Base-by-base conservation (phyloP, 2,888 invertebrate species). In the Gibbula magus region DNA sequence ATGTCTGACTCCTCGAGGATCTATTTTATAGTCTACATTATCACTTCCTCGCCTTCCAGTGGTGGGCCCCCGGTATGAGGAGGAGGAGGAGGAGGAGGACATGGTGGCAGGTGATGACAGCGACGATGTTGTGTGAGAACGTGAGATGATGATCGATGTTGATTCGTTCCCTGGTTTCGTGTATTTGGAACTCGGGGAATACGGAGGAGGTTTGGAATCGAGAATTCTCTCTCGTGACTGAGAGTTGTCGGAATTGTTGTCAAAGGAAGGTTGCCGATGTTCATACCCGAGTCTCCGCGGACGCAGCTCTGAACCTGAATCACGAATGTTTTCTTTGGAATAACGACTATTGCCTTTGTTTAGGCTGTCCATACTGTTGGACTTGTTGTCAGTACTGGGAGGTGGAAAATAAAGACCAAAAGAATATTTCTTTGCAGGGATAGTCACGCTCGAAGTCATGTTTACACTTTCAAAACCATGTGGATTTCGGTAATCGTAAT, bases 391-490 rank as follows among this genome's bases (percentile, higher is more conserved):
- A 18, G 85, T 86, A 13, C 74, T 70, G 16, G 79, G 82, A 8
- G 86, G 84, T 8, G 89, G 90, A 77, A 86, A 89, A 79, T 87
- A 89, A n/a, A 90, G 81, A 51, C 90, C 90, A 76, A 89, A 89
- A 2, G 90, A 89, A 78, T 87, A 89, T 22, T 87, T 87, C 77
- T 88, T 85, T 32, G 53, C 54, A n/a, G 53, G 53, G 32, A 45
- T 56, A 16, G 77, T 66, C 22, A 77, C 45, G 45, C 29, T 77
- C n/a, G 77, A 20, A 18, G 51, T 77, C 77, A 77, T 77, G 16
- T 20, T 77, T 25, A n/a, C 61, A 39, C 77, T 66, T 22, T 61
- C 54, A 66, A 35, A 70, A 39, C 70, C 70, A 32, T 39, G 70
- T n/a, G 70, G 70, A 32, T 39, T 70, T 35, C 70, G 39, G 20